A percentile compares a stretch with the other conserved stretches of the same genome.
phyloP scores from a whole-genome alignment of 2,888 invertebrate genomes.

The Nemoura dubitans region DNA sequence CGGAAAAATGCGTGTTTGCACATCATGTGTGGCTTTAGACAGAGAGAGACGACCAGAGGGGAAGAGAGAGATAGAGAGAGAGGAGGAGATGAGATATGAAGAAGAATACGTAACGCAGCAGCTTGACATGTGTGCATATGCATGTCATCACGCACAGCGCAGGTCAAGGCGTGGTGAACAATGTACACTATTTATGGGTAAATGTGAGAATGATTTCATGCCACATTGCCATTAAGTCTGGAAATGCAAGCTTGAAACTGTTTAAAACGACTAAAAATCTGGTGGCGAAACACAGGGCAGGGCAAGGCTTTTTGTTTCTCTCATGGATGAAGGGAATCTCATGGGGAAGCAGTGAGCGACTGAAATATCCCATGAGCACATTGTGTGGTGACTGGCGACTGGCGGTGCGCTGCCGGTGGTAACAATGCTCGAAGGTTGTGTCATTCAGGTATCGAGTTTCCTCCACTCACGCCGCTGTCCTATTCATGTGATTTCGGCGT shows the following conservation, averaged over 20 bases:
- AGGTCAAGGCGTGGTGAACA: not conserved
- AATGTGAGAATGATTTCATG: not conserved
- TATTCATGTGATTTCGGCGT: slow-evolving; percentile 8
- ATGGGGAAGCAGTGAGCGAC: not conserved
- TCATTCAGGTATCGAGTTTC: not conserved
- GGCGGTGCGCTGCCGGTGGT: no score
- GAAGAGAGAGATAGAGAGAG: not conserved
- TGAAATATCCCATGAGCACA: not conserved
- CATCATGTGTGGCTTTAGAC: not conserved
- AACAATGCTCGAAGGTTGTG: slow-evolving; percentile 1
- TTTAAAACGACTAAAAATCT: not conserved
- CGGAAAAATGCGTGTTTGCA: not conserved
- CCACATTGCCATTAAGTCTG: not conserved
- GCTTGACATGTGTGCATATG: not conserved
- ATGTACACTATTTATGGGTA: not conserved
- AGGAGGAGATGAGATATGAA: not conserved
- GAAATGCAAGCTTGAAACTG: not conserved
- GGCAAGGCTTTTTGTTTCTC: no score
- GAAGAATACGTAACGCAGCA: not conserved
- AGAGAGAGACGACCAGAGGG: no score
- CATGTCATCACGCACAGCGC: not conserved
- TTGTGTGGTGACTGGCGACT: not conserved
- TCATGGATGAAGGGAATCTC: no score
- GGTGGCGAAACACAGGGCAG: no score
- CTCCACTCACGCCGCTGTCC: not conserved